Base-by-base conservation (phyloP, 2,797 vertebrate genomes). In the Neostethus bicornis region DNA sequence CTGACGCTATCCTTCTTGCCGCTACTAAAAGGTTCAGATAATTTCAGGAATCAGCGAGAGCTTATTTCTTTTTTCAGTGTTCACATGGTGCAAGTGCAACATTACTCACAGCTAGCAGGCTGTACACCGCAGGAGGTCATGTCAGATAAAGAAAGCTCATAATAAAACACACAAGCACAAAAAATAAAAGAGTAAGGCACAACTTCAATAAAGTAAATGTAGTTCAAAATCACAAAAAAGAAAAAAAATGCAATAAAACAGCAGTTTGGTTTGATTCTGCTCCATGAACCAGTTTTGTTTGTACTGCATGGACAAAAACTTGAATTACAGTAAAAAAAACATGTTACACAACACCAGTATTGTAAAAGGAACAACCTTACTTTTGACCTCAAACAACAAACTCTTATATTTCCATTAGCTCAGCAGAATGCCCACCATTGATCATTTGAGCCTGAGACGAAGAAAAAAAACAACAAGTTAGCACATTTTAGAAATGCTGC, bases 401-500 rank as follows among this genome's bases (percentile, higher is more conserved):
- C 78, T 67, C 86, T 84, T 83, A 47, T 55, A 66, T 89, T 90
- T 87, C 82, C 46, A 53, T 53, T 25, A 32, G 26, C 71, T 90
- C 85, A 89, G 85, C 86, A 86, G 45, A 72, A 23, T 51, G 58
- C 43, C 47, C 9, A 34, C 47, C 67, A 87, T 67, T 73, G 82
- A 90, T 88, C 72, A 67, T 56, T 70, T 43, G 66, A 80, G 82
- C 72, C 70, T 73, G 17, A 57, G 47, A 61, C 62, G 32, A 51
- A n/a, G n/a, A n/a, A 35, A 72, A 59, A 84, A 82, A 80, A 78
- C 53, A 34, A 59, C 73, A 68, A 75, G 77, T 60, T 83, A 66
- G 70, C 62, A 73, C 60, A 66, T 70, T 72, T 68, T 77, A 39
- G 61, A 79, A 81, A 69, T 38, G 32, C 53, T 32, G 71, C 48